A percentile compares a stretch with the other conserved stretches of the same genome.
These are phyloP conservation scores for Akabosia matsudoensis DNA, from an alignment of 1,140 invertebrate genomes.

Conservation along the genomic window DNA sequence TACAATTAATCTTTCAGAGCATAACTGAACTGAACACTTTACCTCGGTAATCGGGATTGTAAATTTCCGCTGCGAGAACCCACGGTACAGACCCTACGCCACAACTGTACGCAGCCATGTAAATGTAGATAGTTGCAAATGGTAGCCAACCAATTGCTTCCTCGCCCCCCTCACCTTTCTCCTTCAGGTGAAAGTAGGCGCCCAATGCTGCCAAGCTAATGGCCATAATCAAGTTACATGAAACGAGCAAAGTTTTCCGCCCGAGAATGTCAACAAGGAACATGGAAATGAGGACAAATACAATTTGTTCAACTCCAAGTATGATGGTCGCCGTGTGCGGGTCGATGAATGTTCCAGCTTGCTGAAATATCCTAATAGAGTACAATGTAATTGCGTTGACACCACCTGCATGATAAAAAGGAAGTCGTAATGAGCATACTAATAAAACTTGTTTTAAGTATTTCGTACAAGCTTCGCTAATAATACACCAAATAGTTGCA, in stretches of 20 bases:
- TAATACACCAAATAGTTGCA: too few relatives aligned
- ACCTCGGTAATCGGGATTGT: conserved; percentile 27
- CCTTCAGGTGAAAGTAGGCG: conserved; percentile 43
- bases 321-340: not conserved
- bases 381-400: conserved; percentile 93
- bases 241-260: conserved; percentile 52
- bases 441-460: too few relatives aligned
- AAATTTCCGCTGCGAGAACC: conserved; percentile 53
- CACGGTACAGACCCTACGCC: conserved; percentile 64
- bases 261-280: conserved; percentile 52
- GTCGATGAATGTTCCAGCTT: not conserved
- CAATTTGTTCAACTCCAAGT: conserved; percentile 54
- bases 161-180: not conserved
- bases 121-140: conserved; percentile 72
- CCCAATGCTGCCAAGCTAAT: conserved; percentile 45
- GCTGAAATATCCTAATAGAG: conserved; percentile 72
- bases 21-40: too few relatives aligned
- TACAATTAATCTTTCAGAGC: not conserved
- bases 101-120: conserved; percentile 81
- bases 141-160: conserved; percentile 66
- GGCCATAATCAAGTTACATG: conserved; percentile 46
- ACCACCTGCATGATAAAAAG: conserved; percentile 53
- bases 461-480: too few relatives aligned
- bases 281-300: conserved; percentile 48
- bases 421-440: not conserved